These are phyloP conservation scores for Lerema accius DNA, from an alignment of 1,140 invertebrate species.

Conservation along the genomic window DNA sequence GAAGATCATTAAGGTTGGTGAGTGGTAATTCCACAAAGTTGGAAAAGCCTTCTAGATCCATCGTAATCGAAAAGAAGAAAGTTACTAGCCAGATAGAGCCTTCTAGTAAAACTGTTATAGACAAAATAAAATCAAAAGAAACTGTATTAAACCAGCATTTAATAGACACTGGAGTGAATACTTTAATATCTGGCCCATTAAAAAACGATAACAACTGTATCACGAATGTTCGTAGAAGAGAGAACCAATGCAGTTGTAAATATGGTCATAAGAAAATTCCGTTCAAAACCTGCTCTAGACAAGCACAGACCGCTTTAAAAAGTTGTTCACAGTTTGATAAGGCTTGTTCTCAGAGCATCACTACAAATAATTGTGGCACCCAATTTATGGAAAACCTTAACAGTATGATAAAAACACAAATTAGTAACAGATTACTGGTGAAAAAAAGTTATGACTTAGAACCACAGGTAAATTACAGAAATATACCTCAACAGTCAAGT, in stretches of 20 bases:
- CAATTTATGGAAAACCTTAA: constrained; percentile 46
- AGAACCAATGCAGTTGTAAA: constrained; percentile 45
- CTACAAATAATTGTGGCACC: constrained; percentile 50
- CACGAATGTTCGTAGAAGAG: constrained; percentile 52
- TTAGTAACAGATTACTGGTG: constrained; percentile 9
- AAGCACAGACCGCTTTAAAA: constrained; percentile 51
- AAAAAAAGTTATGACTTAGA: constrained; percentile 11
- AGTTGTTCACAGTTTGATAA: constrained; percentile 46
- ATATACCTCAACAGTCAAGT: neutral
- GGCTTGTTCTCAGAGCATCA: constrained; percentile 52
- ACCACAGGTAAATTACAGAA: constrained; percentile 7
- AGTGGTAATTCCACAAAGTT: constrained; percentile 12
- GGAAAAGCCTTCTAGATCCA: constrained; percentile 38
- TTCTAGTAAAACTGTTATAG: constrained; percentile 35
- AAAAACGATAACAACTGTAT: constrained; percentile 53
- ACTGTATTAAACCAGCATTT: constrained; percentile 44
- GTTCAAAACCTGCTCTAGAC: constrained; percentile 42
- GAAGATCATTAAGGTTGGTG: constrained; percentile 28
- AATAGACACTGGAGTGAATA: constrained; percentile 51
- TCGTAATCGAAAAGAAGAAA: constrained; percentile 51
- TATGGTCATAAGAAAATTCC: constrained; percentile 37
- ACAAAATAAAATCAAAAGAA: constrained; percentile 48
- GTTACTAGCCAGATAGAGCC: constrained; percentile 47
- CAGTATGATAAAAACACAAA: constrained; percentile 14
- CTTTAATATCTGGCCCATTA: constrained; percentile 48